These are phyloP conservation scores for Drosophila mayri DNA, from an alignment of 1,140 invertebrate species.

Conservation along the genomic window DNA sequence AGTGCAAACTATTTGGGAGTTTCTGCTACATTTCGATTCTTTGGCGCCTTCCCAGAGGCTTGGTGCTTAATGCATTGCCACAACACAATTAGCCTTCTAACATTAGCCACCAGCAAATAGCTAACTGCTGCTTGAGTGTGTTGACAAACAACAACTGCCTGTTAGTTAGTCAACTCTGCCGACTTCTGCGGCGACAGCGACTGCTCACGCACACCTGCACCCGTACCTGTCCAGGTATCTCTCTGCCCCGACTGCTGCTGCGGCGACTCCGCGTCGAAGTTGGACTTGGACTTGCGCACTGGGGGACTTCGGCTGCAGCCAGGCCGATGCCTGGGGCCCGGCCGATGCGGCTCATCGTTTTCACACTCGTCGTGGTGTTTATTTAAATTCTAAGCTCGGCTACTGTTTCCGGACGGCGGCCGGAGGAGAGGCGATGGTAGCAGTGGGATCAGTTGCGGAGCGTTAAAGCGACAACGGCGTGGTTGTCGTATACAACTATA, in stretches of 20 bases:
- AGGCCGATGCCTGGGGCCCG: constrained; percentile 29
- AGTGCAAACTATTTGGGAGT: no score
- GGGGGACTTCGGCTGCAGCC: constrained; percentile 29
- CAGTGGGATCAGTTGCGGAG: constrained; percentile 37
- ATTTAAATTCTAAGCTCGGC: constrained; percentile 84
- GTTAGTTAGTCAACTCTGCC: constrained; percentile 32
- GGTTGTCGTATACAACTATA: constrained; percentile 9
- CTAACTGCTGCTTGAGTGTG: constrained; percentile 67
- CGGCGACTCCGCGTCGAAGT: constrained; percentile 7
- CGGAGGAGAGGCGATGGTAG: constrained; percentile 10
- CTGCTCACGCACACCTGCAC: constrained; percentile 22
- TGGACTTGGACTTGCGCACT: not conserved
- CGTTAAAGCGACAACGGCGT: constrained; percentile 44
- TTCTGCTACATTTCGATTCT: not conserved
- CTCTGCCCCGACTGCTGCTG: constrained; percentile 12
- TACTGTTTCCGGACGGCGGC: constrained; percentile 47
- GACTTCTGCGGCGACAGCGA: constrained; percentile 13
- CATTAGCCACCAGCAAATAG: constrained; percentile 52
- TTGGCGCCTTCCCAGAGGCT: constrained; percentile 11
- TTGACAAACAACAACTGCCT: constrained; percentile 72
- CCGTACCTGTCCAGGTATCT: constrained; percentile 25
- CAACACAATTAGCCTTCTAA: constrained; percentile 25
- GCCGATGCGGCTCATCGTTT: constrained; percentile 52
- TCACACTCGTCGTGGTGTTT: constrained; percentile 58
- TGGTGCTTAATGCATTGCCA: constrained; percentile 8